Percentiles rank a stretch among this genome's conserved stretches.
phyloP scores from a whole-genome alignment of 2,888 invertebrate species.

The Sarcophaga caerulescens region DNA sequence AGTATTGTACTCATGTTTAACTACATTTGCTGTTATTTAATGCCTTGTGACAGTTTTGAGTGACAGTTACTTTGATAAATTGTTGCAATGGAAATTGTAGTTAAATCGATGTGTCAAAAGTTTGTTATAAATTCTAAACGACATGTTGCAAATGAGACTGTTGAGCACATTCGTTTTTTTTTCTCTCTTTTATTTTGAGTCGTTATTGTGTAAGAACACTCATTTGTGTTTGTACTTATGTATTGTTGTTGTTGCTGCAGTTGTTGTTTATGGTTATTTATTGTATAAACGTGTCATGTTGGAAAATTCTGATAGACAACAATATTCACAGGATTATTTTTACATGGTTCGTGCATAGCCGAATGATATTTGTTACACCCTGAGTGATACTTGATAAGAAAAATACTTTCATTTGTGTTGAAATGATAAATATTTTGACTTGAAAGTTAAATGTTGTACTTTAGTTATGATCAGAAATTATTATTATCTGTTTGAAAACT shows the following conservation, averaged over 20 bases:
- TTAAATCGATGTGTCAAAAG: constrained; percentile 68
- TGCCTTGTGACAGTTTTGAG: constrained; percentile 67
- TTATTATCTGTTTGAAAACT: no score
- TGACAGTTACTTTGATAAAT: constrained; percentile 70
- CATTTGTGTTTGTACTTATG: not conserved
- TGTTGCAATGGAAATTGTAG: constrained; percentile 65
- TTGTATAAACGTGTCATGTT: constrained; percentile 17
- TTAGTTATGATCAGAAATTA: no score
- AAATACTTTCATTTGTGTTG: no score
- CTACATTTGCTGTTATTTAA: constrained; percentile 55
- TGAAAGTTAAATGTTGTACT: no score
- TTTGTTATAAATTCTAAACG: constrained; percentile 62
- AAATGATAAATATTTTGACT: no score
- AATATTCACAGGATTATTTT: no score
- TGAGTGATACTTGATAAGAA: no score
- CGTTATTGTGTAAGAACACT: not conserved
- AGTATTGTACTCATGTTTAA: constrained; percentile 3
- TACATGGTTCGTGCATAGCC: no score
- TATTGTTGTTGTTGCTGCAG: no score
- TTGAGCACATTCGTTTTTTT: constrained; percentile 20
- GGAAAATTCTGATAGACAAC: no score
- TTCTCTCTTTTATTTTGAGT: not conserved
- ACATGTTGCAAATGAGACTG: constrained; percentile 59
- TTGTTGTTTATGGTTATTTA: not conserved
- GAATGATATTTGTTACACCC: no score